Base-by-base conservation (phyloP, 2,797 vertebrate species). In the Sylvilagus floridanus region DNA sequence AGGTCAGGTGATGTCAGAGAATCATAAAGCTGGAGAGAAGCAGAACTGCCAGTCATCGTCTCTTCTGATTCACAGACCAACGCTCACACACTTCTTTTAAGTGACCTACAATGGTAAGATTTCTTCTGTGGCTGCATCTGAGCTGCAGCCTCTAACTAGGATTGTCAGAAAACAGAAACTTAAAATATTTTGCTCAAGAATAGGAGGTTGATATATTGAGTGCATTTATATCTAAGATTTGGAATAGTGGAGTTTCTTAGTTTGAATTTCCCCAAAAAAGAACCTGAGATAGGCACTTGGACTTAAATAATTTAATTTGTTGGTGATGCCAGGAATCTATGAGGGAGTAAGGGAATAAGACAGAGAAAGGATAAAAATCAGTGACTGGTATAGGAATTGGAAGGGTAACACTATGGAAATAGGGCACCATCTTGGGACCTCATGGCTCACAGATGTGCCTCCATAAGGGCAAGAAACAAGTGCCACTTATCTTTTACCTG, bases 181-280 rank as follows among this genome's bases (percentile, higher is more conserved):
- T 62, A 54, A 84, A 75, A 37, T 47, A 32, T 16, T 17, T 19
- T 89, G 16, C 47, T 89, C n/a, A 72, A 76, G 47, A 82, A n/a
- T 57, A 60, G 37, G 42, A 77, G 8, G 11, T 57, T 82, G 81
- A 81, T 37, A 68, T 14, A 54, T 65, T 50, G 26, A 93, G 42
- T 57, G 30, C 26, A 86, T 76, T 72, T 84, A 81, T 66, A 79
- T 71, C 24, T 71, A 86, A 71, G n/a, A 76, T 91, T 68, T 82
- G 19, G 19, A 84, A 81, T 24, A 84, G 21, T 77, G 24, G n/a
- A 21, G 4, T 47, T 1, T 63, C 32, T 63, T 37, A 84, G 60
- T 54, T 79, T 77, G 73, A 73, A 37, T 89, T 75, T 14, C 47
- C 12, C 37, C 32, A 1, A 76, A 88, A 78, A 78, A n/a, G 35